Percentiles rank a stretch among this genome's conserved stretches.
Evolutionary conservation across 2,888 invertebrate species (phyloP).

Genomic region (Drosophila tripunctata): DNA sequence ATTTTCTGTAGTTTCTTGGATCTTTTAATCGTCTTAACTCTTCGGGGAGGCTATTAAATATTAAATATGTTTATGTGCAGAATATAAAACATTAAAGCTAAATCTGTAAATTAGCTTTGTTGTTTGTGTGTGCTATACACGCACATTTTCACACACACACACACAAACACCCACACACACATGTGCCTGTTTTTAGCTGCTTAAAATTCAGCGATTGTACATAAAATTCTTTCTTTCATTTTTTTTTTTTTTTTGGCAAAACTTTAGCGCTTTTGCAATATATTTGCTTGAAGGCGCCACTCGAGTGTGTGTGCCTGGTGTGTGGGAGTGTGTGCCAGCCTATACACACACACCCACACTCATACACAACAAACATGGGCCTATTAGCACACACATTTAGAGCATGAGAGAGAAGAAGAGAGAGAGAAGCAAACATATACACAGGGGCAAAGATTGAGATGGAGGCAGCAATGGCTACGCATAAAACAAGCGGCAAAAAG

Average conservation of each 20-base stretch:
- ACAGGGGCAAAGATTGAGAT: conserved; percentile 12
- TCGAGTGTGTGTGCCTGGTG: conserved; percentile 15
- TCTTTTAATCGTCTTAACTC: no score
- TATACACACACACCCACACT: conserved; percentile 23
- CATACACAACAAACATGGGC: conserved; percentile 30
- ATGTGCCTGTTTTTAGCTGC: conserved; percentile 41
- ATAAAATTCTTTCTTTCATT: neutral
- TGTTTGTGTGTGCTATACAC: conserved; percentile 10
- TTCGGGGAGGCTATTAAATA: neutral
- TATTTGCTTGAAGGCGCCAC: conserved; percentile 67
- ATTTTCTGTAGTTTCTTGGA: neutral
- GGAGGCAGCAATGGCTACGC: conserved; percentile 49
- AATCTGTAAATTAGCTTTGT: conserved; percentile 18
- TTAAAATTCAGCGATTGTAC: conserved; percentile 68
- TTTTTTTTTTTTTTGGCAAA: conserved; percentile 28
- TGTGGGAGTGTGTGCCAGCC: conserved; percentile 13
- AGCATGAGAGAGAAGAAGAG: neutral
- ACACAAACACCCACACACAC: conserved; percentile 9
- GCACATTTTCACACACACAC: neutral
- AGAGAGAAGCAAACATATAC: neutral
- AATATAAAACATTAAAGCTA: conserved; percentile 16
- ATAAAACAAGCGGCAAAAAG: conserved; percentile 48
- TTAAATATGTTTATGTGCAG: conserved; percentile 12
- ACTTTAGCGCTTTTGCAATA: conserved; percentile 67
- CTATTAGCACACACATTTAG: conserved; percentile 42